Conservation (phyloP, 2,113 vertebrate genomes). For the Neolamprologus tretocephalus region DNA sequence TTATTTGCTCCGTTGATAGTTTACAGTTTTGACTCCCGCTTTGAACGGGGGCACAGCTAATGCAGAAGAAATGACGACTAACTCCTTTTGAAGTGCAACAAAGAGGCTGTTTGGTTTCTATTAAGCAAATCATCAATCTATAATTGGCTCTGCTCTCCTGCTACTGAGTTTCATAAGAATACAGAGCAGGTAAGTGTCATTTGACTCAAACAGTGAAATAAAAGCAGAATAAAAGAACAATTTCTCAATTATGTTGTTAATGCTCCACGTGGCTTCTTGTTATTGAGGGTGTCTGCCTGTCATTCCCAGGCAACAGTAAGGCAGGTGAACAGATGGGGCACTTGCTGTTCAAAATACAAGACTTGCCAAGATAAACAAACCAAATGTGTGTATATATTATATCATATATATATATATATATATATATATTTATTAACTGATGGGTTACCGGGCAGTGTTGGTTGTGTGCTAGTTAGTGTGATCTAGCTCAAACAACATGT, state of each 20-base stretch:
- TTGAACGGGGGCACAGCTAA: background rate
- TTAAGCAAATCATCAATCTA: constrained; percentile 10
- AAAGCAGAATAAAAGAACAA: background rate
- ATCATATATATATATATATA: background rate
- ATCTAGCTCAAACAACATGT: background rate
- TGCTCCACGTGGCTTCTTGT: background rate
- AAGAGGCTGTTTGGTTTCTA: constrained; percentile 41
- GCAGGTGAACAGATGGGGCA: constrained; percentile 42
- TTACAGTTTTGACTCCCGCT: constrained; percentile 14
- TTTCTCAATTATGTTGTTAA: constrained; percentile 5
- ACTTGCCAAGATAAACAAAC: constrained; percentile 28
- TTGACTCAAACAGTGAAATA: background rate
- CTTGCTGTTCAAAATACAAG: constrained; percentile 19
- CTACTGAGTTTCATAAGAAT: background rate
- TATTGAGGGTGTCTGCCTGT: background rate
- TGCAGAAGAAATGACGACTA: background rate
- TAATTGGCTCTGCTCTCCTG: constrained; percentile 20
- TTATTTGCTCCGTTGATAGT: constrained; percentile 3
- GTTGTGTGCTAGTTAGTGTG: background rate
- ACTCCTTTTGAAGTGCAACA: constrained; percentile 13
- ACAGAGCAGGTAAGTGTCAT: constrained; percentile 2
- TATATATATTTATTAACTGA: background rate
- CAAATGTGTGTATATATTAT: background rate
- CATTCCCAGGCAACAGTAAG: constrained; percentile 1
- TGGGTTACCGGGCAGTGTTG: background rate